Conservation (phyloP, 2,113 vertebrate species). For the Proterorhinus semilunaris region DNA sequence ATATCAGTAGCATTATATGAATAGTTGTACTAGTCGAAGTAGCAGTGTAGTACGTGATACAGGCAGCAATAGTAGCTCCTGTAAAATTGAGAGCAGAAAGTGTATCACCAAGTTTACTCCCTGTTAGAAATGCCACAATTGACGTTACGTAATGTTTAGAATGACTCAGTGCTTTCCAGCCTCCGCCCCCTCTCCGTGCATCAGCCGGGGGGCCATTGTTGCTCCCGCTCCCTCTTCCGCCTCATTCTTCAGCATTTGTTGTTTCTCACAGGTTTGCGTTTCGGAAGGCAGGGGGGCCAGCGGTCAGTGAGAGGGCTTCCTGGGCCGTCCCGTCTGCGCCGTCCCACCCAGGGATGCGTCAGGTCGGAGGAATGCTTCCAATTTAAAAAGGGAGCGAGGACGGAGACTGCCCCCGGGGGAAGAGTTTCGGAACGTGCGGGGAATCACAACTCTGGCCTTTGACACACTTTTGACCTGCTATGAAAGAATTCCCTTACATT, state of each 20-base stretch:
- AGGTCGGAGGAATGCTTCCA: constrained; percentile 64
- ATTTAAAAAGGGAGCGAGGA: constrained; percentile 28
- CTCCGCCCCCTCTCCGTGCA: constrained; percentile 1
- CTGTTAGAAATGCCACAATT: neutral
- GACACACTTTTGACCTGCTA: neutral
- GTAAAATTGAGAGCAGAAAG: neutral
- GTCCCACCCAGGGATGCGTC: constrained; percentile 70
- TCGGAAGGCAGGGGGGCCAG: constrained; percentile 43
- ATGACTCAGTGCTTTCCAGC: constrained; percentile 18
- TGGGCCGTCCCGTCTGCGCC: constrained; percentile 64
- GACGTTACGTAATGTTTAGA: neutral
- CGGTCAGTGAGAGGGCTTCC: constrained; percentile 53
- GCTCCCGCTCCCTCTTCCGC: constrained; percentile 32
- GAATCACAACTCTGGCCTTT: constrained; percentile 35
- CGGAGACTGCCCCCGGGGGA: constrained; percentile 32
- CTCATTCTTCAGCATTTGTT: constrained; percentile 22
- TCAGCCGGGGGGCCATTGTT: neutral
- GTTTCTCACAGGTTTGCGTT: constrained; percentile 18
- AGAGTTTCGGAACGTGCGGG: constrained; percentile 51
- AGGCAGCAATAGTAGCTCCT: neutral
- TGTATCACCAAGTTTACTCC: neutral
- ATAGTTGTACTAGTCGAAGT: too few relatives aligned
- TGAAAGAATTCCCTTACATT: neutral
- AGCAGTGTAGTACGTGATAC: too few relatives aligned
- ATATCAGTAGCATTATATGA: too few relatives aligned